Conservation (phyloP, 2,797 vertebrate species). For the Alcedo atthis region DNA sequence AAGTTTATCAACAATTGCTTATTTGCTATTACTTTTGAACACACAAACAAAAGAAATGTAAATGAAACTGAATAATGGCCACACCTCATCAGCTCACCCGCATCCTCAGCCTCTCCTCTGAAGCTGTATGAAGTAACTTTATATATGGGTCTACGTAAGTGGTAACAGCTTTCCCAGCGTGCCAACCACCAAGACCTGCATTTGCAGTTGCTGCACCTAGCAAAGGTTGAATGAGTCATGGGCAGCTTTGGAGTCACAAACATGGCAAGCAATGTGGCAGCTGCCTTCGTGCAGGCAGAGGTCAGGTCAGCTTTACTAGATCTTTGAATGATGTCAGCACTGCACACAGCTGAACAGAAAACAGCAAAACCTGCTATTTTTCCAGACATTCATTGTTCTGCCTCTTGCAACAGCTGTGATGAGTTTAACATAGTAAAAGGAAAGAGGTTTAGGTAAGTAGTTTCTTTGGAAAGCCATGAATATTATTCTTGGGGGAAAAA, state of each 20-base stretch:
- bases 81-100: background rate
- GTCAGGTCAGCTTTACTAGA: background rate
- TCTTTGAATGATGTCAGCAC: background rate
- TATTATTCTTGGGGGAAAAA: background rate
- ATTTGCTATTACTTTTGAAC: background rate
- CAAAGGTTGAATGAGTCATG: background rate
- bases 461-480: background rate
- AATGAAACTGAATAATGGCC: background rate
- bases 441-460: background rate
- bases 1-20: background rate
- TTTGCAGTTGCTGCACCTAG: background rate
- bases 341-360: background rate
- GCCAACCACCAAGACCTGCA: background rate
- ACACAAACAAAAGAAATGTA: background rate
- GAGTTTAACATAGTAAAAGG: background rate
- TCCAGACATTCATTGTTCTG: background rate
- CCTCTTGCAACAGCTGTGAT: background rate
- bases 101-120: background rate
- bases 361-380: background rate
- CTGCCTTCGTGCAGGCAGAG: background rate
- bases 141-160: background rate
- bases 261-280: background rate
- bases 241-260: background rate
- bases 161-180: background rate
- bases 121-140: background rate